phyloP scores from a whole-genome alignment of 2,113 vertebrate genomes.

The Channa argus region DNA sequence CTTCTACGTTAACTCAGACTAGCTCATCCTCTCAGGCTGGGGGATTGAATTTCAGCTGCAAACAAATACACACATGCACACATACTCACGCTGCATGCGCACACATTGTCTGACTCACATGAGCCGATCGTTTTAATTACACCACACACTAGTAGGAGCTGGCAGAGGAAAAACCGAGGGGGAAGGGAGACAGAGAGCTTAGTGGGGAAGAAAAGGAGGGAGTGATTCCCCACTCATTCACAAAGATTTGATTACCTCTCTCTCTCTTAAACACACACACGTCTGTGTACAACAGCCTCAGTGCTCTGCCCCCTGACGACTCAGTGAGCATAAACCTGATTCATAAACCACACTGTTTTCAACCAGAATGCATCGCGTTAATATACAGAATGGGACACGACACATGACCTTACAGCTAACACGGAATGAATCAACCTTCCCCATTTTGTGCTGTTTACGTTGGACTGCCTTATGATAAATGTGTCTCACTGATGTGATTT shows the following conservation, averaged over 20 bases:
- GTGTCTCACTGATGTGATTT: background rate
- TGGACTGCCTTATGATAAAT: background rate
- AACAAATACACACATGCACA: conserved; percentile 32
- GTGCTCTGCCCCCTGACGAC: conserved; percentile 29
- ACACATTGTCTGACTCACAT: conserved; percentile 36
- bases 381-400: conserved; percentile 24
- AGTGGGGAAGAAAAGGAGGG: background rate
- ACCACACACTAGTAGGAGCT: conserved; percentile 42
- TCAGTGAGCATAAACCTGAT: conserved; percentile 48
- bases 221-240: conserved; percentile 65
- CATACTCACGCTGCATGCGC: background rate
- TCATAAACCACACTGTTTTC: conserved; percentile 44
- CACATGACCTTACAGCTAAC: conserved; percentile 52
- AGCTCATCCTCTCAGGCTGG: conserved; percentile 42
- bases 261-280: conserved; percentile 1
- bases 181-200: conserved; percentile 3
- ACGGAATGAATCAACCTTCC: conserved; percentile 21
- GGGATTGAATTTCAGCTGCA: conserved; percentile 35
- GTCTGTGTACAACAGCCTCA: conserved; percentile 23
- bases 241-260: conserved; percentile 65
- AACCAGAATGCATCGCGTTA: conserved; percentile 57
- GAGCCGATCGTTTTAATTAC: conserved; percentile 60
- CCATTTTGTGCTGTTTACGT: background rate
- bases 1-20: conserved; percentile 36
- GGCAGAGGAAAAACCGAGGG: conserved; percentile 23